A percentile compares a stretch with the other conserved stretches of the same genome.
Evolutionary conservation across 1,140 invertebrate species (phyloP).

Genomic region (Atta texana): DNA sequence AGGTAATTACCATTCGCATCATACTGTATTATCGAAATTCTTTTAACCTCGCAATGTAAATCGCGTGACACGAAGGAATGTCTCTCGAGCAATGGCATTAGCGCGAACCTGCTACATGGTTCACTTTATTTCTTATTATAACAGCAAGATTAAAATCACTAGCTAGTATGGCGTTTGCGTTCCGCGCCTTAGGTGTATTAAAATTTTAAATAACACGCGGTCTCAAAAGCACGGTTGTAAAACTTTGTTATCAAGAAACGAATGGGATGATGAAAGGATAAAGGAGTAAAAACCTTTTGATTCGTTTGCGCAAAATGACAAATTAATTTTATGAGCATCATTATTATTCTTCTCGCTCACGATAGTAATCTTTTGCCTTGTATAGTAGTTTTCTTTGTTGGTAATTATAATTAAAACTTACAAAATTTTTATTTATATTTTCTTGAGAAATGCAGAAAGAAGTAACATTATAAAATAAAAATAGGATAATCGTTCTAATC

Average conservation of each 20-base stretch:
- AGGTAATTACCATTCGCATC: conserved; percentile 48
- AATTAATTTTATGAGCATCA: conserved; percentile 27
- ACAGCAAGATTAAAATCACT: conserved; percentile 70
- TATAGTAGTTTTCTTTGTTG: neutral
- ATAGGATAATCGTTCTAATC: neutral
- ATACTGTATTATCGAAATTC: conserved; percentile 57
- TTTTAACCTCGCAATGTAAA: conserved; percentile 63
- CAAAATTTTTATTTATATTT: neutral
- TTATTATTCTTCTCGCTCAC: neutral
- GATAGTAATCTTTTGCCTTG: neutral
- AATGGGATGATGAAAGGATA: conserved; percentile 10
- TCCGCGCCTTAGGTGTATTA: conserved; percentile 56
- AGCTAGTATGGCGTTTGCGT: conserved; percentile 6
- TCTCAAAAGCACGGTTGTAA: conserved; percentile 39
- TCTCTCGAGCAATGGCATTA: conserved; percentile 65
- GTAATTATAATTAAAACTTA: neutral
- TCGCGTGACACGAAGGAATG: conserved; percentile 70
- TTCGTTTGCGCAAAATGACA: neutral
- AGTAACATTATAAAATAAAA: conserved; percentile 18
- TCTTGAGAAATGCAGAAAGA: neutral
- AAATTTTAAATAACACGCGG: conserved; percentile 68
- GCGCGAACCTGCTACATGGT: conserved; percentile 36
- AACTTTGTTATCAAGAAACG: conserved; percentile 31
- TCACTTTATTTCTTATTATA: conserved; percentile 74
- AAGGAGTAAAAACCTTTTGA: neutral